Percentiles rank a stretch among this genome's conserved stretches.
Evolutionary conservation across 2,797 vertebrate genomes (phyloP).

Genomic region (Tamandua tetradactyla): DNA sequence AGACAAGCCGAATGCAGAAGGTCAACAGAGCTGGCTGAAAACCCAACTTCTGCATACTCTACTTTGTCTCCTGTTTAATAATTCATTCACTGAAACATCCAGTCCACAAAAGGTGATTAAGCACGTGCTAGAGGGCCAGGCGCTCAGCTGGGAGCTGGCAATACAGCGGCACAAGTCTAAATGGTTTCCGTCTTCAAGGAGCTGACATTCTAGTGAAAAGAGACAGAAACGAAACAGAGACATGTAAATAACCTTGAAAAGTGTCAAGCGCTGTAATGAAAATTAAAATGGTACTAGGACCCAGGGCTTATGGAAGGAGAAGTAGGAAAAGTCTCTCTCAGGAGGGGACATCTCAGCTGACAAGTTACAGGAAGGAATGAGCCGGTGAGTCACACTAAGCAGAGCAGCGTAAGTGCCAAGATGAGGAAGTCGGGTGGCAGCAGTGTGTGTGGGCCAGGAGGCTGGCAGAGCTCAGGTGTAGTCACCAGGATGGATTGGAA

Average conservation of each 20-base stretch:
- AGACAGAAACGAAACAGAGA: neutral
- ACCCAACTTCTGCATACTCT: too few species aligned
- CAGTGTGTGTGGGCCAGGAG: too few species aligned
- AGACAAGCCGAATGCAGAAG: neutral
- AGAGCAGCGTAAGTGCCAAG: neutral
- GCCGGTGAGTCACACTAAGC: fast-evolving
- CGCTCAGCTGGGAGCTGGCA: neutral
- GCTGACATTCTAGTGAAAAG: neutral
- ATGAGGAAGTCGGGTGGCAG: fast-evolving
- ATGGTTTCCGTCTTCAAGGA: too few species aligned
- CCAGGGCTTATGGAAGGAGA: neutral
- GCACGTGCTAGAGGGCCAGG: neutral
- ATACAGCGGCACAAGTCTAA: neutral
- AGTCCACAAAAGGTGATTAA: neutral
- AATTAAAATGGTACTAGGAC: neutral
- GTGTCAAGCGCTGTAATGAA: neutral
- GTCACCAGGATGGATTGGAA: too few species aligned
- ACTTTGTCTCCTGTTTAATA: neutral
- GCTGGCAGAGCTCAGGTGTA: too few species aligned
- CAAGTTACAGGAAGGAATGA: neutral
- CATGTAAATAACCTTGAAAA: neutral
- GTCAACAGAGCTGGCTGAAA: neutral
- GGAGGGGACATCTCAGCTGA: neutral
- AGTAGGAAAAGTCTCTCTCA: neutral
- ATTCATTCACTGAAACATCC: neutral